Percentiles rank a stretch among this genome's conserved stretches.
Conservation (phyloP, 1,140 invertebrate genomes). For the Camponotus vicinus region DNA sequence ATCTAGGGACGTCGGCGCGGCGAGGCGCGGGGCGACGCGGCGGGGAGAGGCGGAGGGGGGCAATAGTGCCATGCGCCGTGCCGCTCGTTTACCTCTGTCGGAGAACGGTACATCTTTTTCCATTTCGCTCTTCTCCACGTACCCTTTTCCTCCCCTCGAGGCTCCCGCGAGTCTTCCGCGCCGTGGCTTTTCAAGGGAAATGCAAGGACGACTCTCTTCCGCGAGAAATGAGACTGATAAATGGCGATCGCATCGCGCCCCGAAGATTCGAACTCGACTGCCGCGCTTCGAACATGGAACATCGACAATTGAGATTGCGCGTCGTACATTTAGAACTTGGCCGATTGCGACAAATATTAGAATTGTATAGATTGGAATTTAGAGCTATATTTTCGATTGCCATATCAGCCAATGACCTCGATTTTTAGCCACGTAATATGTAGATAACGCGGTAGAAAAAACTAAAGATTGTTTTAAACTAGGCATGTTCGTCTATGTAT, state of each 20-base stretch:
- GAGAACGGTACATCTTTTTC: slow-evolving; percentile 62
- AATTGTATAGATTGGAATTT: not conserved
- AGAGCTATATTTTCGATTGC: not conserved
- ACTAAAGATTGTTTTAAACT: not conserved
- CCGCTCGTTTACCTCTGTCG: slow-evolving; percentile 46
- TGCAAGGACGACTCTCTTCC: slow-evolving; percentile 55
- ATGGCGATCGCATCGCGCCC: not conserved
- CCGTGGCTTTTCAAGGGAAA: slow-evolving; percentile 42
- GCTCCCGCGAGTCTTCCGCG: slow-evolving; percentile 17
- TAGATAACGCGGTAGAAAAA: not conserved
- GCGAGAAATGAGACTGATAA: slow-evolving; percentile 46
- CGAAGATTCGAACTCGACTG: not conserved
- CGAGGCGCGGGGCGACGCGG: not conserved
- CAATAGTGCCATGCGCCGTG: not conserved
- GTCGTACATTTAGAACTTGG: not conserved
- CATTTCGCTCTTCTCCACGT: slow-evolving; percentile 48
- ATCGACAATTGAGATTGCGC: not conserved
- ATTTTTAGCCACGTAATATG: not conserved
- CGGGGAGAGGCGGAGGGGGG: not conserved
- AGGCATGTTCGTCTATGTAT: not conserved
- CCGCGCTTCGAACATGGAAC: not conserved
- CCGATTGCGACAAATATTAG: not conserved
- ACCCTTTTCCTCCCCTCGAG: not conserved
- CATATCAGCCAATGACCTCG: not conserved
- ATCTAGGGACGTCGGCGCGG: not conserved